Percentiles rank a stretch among this genome's conserved stretches.
phyloP scores from a whole-genome alignment of 2,888 invertebrate species.

The Drosophila heteroneura region DNA sequence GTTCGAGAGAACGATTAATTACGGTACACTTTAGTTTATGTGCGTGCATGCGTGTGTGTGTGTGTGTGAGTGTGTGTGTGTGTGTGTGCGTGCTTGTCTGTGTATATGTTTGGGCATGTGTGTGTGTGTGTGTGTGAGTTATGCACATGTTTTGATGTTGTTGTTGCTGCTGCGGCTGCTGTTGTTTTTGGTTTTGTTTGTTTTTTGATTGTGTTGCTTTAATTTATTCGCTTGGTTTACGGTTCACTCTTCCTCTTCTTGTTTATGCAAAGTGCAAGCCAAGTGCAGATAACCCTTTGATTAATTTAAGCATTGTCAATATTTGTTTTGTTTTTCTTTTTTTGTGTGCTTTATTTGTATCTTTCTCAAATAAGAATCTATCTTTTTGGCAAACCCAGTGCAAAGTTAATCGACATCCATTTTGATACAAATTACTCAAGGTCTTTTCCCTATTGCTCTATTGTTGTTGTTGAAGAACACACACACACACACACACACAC shows the following conservation, averaged over 20 bases:
- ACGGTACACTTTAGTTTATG: not conserved
- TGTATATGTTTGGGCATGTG: slow-evolving; percentile 13
- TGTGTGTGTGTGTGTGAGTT: slow-evolving; percentile 23
- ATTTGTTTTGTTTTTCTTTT: not conserved
- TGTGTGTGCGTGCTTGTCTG: slow-evolving; percentile 1
- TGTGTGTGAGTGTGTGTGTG: slow-evolving; percentile 16
- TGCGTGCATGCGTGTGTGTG: slow-evolving; percentile 22
- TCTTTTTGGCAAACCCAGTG: slow-evolving; percentile 3
- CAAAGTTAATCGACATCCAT: slow-evolving; percentile 66
- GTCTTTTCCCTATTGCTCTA: slow-evolving; percentile 5
- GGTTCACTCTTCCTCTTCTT: not conserved
- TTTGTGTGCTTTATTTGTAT: not conserved
- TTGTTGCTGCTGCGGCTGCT: slow-evolving; percentile 24
- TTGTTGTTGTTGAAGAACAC: not conserved
- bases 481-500: slow-evolving; percentile 1
- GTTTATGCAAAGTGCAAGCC: slow-evolving; percentile 7
- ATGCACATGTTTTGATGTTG: slow-evolving; percentile 24
- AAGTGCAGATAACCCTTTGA: slow-evolving; percentile 51
- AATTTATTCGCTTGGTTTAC: slow-evolving; percentile 2
- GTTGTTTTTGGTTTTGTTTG: slow-evolving; percentile 1
- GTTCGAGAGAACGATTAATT: slow-evolving; percentile 28
- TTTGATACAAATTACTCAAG: slow-evolving; percentile 57
- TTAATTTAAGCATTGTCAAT: slow-evolving; percentile 41
- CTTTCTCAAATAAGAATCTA: not conserved
- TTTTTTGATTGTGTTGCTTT: slow-evolving; percentile 3